phyloP scores from a whole-genome alignment of 2,797 vertebrate genomes.

The Lepilemur ruficaudatus region DNA sequence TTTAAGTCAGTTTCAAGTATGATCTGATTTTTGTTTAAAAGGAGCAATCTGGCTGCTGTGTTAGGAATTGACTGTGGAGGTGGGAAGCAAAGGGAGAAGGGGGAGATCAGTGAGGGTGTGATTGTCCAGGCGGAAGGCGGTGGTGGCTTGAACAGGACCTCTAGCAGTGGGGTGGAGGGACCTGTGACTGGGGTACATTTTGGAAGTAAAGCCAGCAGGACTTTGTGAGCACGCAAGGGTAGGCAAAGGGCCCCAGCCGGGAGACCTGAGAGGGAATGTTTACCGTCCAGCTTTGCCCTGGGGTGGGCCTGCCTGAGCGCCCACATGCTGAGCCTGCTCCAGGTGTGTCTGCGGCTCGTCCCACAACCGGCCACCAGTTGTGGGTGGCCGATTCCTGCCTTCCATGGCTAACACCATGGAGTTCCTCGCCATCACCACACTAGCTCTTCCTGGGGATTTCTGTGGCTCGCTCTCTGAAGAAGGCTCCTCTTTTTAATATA shows the following conservation, averaged over 20 bases:
- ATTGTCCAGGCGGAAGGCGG: background rate
- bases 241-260: background rate
- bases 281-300: background rate
- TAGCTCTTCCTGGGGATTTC: background rate
- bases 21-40: background rate
- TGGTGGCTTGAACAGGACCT: background rate
- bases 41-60: background rate
- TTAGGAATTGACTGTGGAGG: background rate
- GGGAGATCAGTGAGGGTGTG: rapidly evolving
- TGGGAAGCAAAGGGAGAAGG: background rate
- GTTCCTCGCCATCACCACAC: too few relatives aligned
- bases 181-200: background rate
- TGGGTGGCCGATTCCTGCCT: rapidly evolving
- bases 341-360: background rate
- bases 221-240: background rate
- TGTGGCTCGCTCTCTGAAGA: background rate
- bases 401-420: background rate
- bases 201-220: background rate
- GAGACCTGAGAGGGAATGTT: rapidly evolving
- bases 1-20: background rate
- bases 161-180: too few relatives aligned
- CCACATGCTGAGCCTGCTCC: background rate
- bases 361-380: background rate
- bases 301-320: too few relatives aligned
- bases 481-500: background rate